phyloP scores from a whole-genome alignment of 2,888 invertebrate genomes.

The Eupsilia transversa region DNA sequence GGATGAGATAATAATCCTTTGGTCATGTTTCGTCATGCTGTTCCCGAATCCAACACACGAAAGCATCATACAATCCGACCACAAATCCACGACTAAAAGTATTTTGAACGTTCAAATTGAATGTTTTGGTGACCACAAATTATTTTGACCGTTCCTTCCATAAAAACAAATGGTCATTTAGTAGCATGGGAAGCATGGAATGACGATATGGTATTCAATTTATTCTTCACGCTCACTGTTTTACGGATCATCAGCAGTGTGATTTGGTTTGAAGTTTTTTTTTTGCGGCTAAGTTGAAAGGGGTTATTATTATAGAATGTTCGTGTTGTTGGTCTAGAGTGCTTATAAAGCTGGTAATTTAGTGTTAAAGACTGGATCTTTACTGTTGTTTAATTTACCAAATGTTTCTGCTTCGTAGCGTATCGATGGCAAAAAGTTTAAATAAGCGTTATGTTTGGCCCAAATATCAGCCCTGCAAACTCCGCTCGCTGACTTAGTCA shows the following conservation, averaged over 20 bases:
- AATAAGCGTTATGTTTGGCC: neutral
- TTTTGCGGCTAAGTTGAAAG: slow-evolving; percentile 55
- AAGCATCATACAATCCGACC: slow-evolving; percentile 30
- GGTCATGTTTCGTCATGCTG: neutral
- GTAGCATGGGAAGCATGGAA: slow-evolving; percentile 70
- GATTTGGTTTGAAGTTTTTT: slow-evolving; percentile 58
- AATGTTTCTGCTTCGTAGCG: neutral
- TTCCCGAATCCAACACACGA: slow-evolving; percentile 19
- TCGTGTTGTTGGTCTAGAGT: neutral
- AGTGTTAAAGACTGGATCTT: neutral
- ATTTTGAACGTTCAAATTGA: slow-evolving; percentile 62
- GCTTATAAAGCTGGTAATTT: neutral
- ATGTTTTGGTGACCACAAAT: slow-evolving; percentile 69
- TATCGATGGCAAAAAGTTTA: neutral
- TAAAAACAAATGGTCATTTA: slow-evolving; percentile 71
- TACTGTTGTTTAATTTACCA: neutral
- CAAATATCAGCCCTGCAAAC: neutral
- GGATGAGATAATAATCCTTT: slow-evolving; percentile 1
- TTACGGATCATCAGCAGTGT: slow-evolving; percentile 72
- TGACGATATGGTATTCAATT: slow-evolving; percentile 85
- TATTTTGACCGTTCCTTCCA: slow-evolving; percentile 57
- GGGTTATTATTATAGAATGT: slow-evolving; percentile 36
- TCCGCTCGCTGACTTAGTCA: neutral
- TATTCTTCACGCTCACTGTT: slow-evolving; percentile 73
- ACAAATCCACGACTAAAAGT: slow-evolving; percentile 51